Percentiles rank a stretch among this genome's conserved stretches.
phyloP scores from a whole-genome alignment of 1,140 invertebrate genomes.

The Dreissena rostriformis region DNA sequence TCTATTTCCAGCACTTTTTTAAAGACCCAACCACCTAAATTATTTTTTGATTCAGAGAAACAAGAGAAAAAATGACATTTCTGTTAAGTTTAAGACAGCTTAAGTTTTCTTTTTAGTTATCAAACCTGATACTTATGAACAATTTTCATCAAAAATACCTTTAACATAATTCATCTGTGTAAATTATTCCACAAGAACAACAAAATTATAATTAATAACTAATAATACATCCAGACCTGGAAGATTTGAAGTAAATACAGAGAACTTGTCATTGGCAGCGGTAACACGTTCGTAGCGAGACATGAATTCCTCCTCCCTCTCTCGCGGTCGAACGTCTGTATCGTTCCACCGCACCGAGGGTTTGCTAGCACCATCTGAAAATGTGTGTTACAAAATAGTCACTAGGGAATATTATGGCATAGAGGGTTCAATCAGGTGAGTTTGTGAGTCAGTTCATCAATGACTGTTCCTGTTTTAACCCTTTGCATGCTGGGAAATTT shows the following conservation, averaged over 20 bases:
- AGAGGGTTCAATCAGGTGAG: too few species aligned
- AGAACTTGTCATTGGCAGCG: conserved; percentile 65
- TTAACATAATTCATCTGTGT: background rate
- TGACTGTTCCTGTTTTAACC: too few species aligned
- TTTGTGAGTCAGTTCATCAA: too few species aligned
- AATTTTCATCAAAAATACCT: too few species aligned
- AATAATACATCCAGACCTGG: conserved; percentile 64
- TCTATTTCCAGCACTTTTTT: too few species aligned
- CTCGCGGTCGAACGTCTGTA: conserved; percentile 13
- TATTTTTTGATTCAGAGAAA: too few species aligned
- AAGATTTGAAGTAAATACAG: conserved; percentile 71
- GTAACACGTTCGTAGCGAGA: conserved; percentile 71
- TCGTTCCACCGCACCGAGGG: conserved; percentile 45
- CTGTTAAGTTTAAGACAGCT: too few species aligned
- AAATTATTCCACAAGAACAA: background rate
- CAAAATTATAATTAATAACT: background rate
- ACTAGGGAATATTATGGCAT: background rate
- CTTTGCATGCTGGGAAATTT: too few species aligned
- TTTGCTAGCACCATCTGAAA: conserved; percentile 46
- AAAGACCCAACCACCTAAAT: too few species aligned
- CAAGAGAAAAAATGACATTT: too few species aligned
- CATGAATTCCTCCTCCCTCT: conserved; percentile 57
- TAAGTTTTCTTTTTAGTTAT: too few species aligned
- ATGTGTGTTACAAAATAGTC: background rate
- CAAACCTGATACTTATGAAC: too few species aligned